Base-by-base conservation (phyloP, 2,797 vertebrate species). In the Macrochelys suwanniensis region DNA sequence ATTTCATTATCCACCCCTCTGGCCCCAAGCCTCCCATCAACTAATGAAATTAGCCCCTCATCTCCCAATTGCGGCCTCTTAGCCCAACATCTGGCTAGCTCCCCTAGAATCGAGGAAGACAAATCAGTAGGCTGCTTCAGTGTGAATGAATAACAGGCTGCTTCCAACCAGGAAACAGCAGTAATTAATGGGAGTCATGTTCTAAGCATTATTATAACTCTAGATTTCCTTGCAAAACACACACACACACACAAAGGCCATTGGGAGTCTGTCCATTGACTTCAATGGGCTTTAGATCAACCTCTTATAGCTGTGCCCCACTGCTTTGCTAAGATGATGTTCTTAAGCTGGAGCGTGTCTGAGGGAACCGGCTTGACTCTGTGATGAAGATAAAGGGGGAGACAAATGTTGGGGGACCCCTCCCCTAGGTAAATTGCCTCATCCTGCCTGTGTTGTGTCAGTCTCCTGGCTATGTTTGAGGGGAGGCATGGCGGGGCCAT, bases 41-140 rank as follows among this genome's bases (percentile, higher is more conserved):
- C 76, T 93, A 93, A 96, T 74, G 80, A 91, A 71, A 96, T 96
- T 90, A 95, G 88, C 85, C 89, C 89, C 94, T 90, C 82, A 61
- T 88, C 85, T 90, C 88, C 86, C 93, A 95, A 94, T 45, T 93
- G 80, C 93, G 92, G 80, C 87, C 95, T 76, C 83, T 54, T 37
- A 15, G 31, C 21, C 49, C 78, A 51, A 7, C 47, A 25, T 80
- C 78, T 88, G 68, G 9, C 80, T 78, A 83, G 50, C 37, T 94
- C 90, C 82, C 83, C 53, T 37, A 93, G n/a, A 0, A 0, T 47
- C 87, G 74, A 87, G 59, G 90, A 93, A 96, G 96, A 94, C 79
- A 95, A 96, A 95, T 90, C 45, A 16, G 54, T 88, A 42, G 45
- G 80, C 86, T 83, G 28, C 85, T 93, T 56, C 84, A 87, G 59